Base-by-base conservation (phyloP, 2,888 invertebrate species). In the Gari tellinella region DNA sequence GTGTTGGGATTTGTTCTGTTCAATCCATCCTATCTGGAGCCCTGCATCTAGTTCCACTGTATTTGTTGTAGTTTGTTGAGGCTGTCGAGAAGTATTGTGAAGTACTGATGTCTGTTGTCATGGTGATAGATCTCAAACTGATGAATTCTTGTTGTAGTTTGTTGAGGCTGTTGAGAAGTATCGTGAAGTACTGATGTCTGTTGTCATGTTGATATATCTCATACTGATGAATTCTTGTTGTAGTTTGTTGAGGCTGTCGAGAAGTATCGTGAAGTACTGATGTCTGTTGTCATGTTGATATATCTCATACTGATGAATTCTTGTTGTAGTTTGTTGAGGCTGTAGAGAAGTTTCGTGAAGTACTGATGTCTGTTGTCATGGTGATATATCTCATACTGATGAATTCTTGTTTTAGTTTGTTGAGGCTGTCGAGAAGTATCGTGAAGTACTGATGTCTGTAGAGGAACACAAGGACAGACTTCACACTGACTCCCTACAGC, bases 61-160 rank as follows among this genome's bases (percentile, higher is more conserved):
- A 72, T n/a, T n/a, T n/a, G n/a, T 52, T 56, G 1, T 76, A 91
- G 75, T 94, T 93, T 81, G 79, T 83, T 0, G 90, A 93, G 56
- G 95, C 95, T 0, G 94, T 94, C 1, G 93, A 93, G 19, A 91
- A 93, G 73, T 96, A 96, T 88, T 92, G 94, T 41, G 92, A 93
- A 57, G 94, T 95, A 0, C 87, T 95, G 49, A 92, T 87, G 26
- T 92, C 94, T 19, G 85, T 88, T 19, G 88, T n/a, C n/a, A n/a
- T n/a, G n/a, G n/a, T n/a, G n/a, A n/a, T n/a, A n/a, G n/a, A n/a
- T n/a, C n/a, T 14, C 40, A 40, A 14, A 51, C 21, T 17, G 8
- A 23, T 23, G 25, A 21, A 8, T 19, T 23, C 14, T n/a, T n/a
- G n/a, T 52, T 56, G 1, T 76, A 91, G 75, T 94, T 93, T 81